Evolutionary conservation across 2,888 invertebrate species (phyloP).

Genomic region (Thymelicus sylvestris): DNA sequence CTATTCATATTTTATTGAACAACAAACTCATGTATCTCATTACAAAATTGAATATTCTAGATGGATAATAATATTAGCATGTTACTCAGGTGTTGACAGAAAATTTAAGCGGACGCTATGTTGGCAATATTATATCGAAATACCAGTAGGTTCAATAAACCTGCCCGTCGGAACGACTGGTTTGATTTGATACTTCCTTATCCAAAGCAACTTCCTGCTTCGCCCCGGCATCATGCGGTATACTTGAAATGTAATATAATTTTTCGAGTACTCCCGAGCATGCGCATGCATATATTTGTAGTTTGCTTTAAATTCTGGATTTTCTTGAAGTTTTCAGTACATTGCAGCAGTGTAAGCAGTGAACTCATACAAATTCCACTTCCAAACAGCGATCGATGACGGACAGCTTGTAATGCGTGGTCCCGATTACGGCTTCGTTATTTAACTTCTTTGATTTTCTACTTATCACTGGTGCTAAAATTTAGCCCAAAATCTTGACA

Average conservation of each 20-base stretch:
- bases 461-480: too few relatives aligned
- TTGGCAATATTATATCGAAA: constrained; percentile 1
- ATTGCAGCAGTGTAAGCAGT: neutral
- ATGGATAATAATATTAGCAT: too few relatives aligned
- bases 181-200: constrained; percentile 24
- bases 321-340: constrained; percentile 2
- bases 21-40: too few relatives aligned
- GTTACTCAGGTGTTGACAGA: neutral
- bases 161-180: neutral
- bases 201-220: constrained; percentile 12
- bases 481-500: too few relatives aligned
- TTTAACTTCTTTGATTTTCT: too few relatives aligned
- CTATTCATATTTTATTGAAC: too few relatives aligned
- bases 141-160: constrained; percentile 2
- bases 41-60: too few relatives aligned
- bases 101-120: constrained; percentile 1
- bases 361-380: too few relatives aligned
- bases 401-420: too few relatives aligned
- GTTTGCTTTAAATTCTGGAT: constrained; percentile 8
- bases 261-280: constrained; percentile 20
- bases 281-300: constrained; percentile 18
- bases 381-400: too few relatives aligned
- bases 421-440: too few relatives aligned
- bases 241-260: constrained; percentile 21
- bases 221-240: constrained; percentile 16